Evolutionary conservation across 2,797 vertebrate species (phyloP).

Genomic region (Lacerta agilis): DNA sequence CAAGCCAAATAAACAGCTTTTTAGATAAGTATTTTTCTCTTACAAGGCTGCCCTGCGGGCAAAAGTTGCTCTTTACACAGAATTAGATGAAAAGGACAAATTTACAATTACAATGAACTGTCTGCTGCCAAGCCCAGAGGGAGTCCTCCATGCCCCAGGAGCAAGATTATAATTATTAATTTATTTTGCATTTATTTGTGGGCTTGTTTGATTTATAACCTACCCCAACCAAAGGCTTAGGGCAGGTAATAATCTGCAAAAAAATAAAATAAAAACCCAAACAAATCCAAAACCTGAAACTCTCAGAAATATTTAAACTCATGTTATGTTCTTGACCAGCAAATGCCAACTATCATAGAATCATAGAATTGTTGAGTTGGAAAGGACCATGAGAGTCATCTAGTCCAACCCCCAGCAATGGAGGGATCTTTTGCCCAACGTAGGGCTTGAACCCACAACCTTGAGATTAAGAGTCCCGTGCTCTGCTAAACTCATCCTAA

Average conservation of each 20-base stretch:
- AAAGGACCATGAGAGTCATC: no score
- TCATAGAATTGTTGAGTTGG: no score
- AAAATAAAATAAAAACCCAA: neutral
- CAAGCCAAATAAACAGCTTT: slow-evolving; percentile 72
- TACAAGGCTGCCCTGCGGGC: slow-evolving; percentile 72
- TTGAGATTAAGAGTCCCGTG: no score
- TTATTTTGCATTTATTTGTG: slow-evolving; percentile 19
- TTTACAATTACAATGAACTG: slow-evolving; percentile 76
- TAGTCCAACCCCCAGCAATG: no score
- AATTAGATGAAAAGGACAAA: slow-evolving; percentile 76
- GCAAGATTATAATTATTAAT: slow-evolving; percentile 34
- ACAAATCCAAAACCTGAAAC: no score
- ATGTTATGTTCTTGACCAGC: neutral
- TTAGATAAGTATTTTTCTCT: slow-evolving; percentile 69
- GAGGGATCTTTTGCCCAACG: no score
- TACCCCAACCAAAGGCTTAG: neutral
- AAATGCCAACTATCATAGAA: neutral
- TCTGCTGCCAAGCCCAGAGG: slow-evolving; percentile 69
- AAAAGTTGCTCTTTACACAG: slow-evolving; percentile 76
- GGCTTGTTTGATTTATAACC: slow-evolving; percentile 15
- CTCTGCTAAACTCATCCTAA: no score
- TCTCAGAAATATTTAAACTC: neutral
- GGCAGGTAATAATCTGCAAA: neutral
- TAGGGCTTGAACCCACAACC: no score
- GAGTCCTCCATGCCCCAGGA: slow-evolving; percentile 53